Evolutionary conservation across 1,140 invertebrate species (phyloP).

Genomic region (Drosophila ficusphila): DNA sequence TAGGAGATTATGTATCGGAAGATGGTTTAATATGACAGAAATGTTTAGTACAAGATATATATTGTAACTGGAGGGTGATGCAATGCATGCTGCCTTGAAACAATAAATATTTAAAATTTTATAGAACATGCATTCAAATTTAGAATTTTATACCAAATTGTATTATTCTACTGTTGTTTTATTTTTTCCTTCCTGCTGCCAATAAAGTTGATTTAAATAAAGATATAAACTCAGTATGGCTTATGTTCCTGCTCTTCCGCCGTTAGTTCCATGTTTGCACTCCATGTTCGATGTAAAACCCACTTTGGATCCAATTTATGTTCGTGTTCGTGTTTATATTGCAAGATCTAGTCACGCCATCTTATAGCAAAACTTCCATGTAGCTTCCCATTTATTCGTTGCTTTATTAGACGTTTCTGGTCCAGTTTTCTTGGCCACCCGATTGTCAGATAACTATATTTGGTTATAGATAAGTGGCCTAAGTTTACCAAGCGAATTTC

Average conservation of each 20-base stretch:
- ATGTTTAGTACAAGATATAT: too few relatives aligned
- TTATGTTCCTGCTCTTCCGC: constrained; percentile 2
- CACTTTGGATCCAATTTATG: constrained; percentile 32
- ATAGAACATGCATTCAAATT: too few relatives aligned
- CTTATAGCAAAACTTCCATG: constrained; percentile 13
- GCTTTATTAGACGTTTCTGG: constrained; percentile 15
- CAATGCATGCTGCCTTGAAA: too few relatives aligned
- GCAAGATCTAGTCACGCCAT: constrained; percentile 40
- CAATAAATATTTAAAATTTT: too few relatives aligned
- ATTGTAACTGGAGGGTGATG: too few relatives aligned
- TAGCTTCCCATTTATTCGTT: constrained; percentile 1
- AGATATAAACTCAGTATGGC: background rate
- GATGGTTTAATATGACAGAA: constrained; percentile 3
- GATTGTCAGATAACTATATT: constrained; percentile 1
- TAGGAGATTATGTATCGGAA: background rate
- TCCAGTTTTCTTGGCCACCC: background rate
- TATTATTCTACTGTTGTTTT: background rate
- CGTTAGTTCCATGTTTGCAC: constrained; percentile 4
- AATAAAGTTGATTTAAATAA: background rate
- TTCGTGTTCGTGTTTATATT: constrained; percentile 34
- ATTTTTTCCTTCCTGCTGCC: background rate
- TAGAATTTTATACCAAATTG: too few relatives aligned
- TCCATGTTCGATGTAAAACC: constrained; percentile 22
- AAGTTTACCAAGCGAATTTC: background rate
- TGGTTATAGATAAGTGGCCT: background rate